A percentile compares a stretch with the other conserved stretches of the same genome.
phyloP scores from a whole-genome alignment of 2,113 vertebrate genomes.

The Mus pahari region DNA sequence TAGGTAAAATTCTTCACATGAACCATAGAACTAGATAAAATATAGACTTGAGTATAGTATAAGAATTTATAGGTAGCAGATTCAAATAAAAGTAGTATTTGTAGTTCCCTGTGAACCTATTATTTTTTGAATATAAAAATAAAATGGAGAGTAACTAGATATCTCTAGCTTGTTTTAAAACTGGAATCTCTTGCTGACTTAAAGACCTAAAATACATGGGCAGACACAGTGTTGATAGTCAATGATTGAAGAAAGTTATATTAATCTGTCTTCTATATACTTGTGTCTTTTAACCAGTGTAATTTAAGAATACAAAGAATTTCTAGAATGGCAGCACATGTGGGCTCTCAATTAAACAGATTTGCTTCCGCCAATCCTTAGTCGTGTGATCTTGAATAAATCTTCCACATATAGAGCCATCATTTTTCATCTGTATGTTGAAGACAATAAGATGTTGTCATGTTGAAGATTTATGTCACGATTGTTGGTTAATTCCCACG shows the following conservation, averaged over 20 bases:
- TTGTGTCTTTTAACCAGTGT: not conserved
- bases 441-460: not conserved
- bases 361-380: not conserved
- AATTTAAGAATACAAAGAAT: not conserved
- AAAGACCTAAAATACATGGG: conserved; percentile 26
- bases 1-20: not conserved
- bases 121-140: conserved; percentile 1
- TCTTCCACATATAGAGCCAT: not conserved
- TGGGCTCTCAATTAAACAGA: not conserved
- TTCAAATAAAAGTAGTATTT: not conserved
- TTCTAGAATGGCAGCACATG: not conserved
- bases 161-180: not conserved
- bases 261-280: not conserved
- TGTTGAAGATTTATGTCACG: not conserved
- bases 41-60: not conserved
- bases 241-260: not conserved
- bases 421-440: not conserved
- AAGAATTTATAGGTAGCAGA: not conserved
- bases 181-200: not conserved
- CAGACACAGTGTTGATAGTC: not conserved
- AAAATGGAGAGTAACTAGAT: not conserved
- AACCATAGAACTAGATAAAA: conserved; percentile 26
- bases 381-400: not conserved
- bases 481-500: not conserved
- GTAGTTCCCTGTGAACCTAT: not conserved